These are phyloP conservation scores for Monodelphis domestica DNA, from an alignment of 2,797 vertebrate genomes.

Conservation along the genomic window DNA sequence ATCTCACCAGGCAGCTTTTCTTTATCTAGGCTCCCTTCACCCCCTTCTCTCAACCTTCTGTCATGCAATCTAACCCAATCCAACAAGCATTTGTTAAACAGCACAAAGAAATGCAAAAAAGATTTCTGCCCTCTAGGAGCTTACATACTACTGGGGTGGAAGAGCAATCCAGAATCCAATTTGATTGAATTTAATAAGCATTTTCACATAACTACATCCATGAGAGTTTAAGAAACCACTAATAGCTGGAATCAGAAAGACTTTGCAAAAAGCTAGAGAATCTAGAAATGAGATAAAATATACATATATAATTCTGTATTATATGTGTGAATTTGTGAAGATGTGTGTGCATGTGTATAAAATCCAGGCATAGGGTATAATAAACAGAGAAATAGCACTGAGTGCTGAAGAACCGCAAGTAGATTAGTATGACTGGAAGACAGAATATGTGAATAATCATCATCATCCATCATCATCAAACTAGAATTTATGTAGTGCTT, in stretches of 20 bases:
- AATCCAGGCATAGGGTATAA: not conserved
- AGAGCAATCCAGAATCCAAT: not conserved
- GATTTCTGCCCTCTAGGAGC: not conserved
- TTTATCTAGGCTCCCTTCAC: not conserved
- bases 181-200: not conserved
- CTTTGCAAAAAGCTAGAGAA: not conserved
- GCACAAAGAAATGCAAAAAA: not conserved
- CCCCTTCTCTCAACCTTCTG: not conserved
- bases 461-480: not conserved
- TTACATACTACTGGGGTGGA: not conserved
- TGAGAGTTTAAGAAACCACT: not conserved
- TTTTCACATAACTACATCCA: not conserved
- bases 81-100: not conserved
- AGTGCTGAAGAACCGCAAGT: not conserved
- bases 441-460: not conserved
- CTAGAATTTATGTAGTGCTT: not conserved
- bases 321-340: no score
- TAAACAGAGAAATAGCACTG: not conserved
- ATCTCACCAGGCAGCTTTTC: not conserved
- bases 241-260: not conserved
- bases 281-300: not conserved
- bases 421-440: not conserved
- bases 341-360: no score
- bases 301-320: no score
- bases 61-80: not conserved